These are phyloP conservation scores for Nothobranchius kuhntae DNA, from an alignment of 2,113 vertebrate species.

Conservation along the genomic window DNA sequence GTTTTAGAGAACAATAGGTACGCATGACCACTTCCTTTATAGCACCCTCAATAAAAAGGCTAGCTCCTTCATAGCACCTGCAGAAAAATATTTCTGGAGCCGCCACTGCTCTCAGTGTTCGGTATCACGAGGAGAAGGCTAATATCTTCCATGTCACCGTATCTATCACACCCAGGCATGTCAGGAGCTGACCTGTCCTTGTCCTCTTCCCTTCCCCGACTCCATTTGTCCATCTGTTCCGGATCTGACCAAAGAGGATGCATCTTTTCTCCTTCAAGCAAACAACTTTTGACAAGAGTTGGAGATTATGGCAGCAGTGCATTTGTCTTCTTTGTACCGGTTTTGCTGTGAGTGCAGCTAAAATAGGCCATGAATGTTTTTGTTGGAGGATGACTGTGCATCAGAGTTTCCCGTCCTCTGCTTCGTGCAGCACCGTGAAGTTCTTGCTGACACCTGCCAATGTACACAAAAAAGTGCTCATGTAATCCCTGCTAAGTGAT, in stretches of 20 bases:
- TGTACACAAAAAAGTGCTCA: slow-evolving; percentile 28
- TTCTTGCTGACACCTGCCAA: slow-evolving; percentile 26
- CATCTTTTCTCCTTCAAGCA: slow-evolving; percentile 6
- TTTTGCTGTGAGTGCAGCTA: not conserved
- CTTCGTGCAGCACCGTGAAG: slow-evolving; percentile 16
- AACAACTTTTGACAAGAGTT: slow-evolving; percentile 36
- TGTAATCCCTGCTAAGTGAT: slow-evolving; percentile 33
- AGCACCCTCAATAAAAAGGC: too few species aligned
- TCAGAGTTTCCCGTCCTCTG: slow-evolving; percentile 18
- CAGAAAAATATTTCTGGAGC: too few species aligned
- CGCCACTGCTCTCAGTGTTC: slow-evolving; percentile 25
- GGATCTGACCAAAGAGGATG: not conserved
- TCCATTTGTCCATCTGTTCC: slow-evolving; percentile 13
- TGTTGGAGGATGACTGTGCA: slow-evolving; percentile 23
- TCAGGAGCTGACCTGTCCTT: slow-evolving; percentile 44
- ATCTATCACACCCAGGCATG: slow-evolving; percentile 13
- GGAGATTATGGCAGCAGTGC: slow-evolving; percentile 1
- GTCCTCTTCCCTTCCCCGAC: slow-evolving; percentile 18
- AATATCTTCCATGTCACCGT: slow-evolving; percentile 28
- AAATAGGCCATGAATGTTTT: slow-evolving; percentile 25
- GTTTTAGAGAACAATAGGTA: too few species aligned
- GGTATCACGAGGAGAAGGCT: slow-evolving; percentile 54
- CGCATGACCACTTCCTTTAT: too few species aligned
- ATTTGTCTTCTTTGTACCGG: slow-evolving; percentile 2
- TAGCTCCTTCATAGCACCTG: too few species aligned